Evolutionary conservation across 2,888 invertebrate genomes (phyloP).

Genomic region (Pristionchus mayeri): DNA sequence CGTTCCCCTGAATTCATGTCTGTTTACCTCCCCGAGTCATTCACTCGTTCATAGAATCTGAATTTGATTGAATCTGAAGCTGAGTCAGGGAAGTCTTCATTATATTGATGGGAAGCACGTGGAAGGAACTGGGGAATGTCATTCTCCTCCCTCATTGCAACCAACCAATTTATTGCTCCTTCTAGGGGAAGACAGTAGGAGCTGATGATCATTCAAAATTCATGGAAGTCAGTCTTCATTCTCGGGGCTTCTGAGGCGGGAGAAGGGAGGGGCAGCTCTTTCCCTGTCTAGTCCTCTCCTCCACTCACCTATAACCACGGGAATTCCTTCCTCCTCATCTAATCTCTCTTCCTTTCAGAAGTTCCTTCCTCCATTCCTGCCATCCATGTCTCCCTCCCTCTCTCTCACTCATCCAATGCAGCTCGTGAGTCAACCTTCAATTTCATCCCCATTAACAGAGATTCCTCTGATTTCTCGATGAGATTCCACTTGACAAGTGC

Average conservation of each 20-base stretch:
- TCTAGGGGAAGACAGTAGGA: background rate
- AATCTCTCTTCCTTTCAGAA: conserved; percentile 27
- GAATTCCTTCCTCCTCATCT: too few relatives aligned
- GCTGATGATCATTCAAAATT: conserved; percentile 5
- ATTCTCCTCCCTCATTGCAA: background rate
- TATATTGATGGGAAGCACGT: too few relatives aligned
- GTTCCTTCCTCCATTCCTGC: conserved; percentile 38
- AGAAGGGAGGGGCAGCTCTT: background rate
- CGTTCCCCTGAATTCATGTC: too few relatives aligned
- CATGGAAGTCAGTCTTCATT: conserved; percentile 38
- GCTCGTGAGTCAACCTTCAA: conserved; percentile 13
- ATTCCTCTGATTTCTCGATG: background rate
- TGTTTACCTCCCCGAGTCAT: too few relatives aligned
- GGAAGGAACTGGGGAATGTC: too few relatives aligned
- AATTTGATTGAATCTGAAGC: too few relatives aligned
- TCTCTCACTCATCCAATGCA: conserved; percentile 30
- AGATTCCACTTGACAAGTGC: background rate
- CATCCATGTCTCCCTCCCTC: conserved; percentile 40
- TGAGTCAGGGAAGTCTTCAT: too few relatives aligned
- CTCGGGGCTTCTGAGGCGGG: background rate
- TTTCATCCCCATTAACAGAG: background rate
- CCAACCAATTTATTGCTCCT: too few relatives aligned
- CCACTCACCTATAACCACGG: too few relatives aligned
- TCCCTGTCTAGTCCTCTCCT: too few relatives aligned
- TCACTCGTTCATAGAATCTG: too few relatives aligned